Conservation (phyloP, 2,797 vertebrate species). For the Steatocranus sp. region DNA sequence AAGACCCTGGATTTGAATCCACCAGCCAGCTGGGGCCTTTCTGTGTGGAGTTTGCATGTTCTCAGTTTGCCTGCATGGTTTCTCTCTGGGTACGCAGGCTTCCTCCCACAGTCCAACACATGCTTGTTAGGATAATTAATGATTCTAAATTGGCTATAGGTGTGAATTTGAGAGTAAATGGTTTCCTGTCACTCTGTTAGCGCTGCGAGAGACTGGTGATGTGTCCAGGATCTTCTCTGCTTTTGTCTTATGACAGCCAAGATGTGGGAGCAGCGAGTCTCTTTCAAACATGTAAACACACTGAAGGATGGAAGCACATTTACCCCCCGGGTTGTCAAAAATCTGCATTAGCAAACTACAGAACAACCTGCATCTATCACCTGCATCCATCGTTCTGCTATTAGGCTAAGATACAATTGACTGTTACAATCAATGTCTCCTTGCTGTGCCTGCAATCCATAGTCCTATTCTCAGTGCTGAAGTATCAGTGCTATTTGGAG, state of each 20-base stretch:
- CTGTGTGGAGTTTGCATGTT: neutral
- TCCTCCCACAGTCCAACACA: neutral
- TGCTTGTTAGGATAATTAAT: neutral
- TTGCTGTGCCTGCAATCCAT: neutral
- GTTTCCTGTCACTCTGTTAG: neutral
- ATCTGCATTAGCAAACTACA: neutral
- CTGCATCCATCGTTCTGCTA: neutral
- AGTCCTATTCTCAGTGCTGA: neutral
- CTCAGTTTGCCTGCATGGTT: neutral
- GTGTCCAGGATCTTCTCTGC: neutral
- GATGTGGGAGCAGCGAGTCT: neutral
- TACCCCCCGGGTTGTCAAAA: neutral
- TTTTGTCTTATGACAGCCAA: neutral
- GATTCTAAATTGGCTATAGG: neutral
- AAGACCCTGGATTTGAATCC: neutral
- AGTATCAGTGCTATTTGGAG: neutral
- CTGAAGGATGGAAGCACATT: neutral
- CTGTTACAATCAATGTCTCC: neutral
- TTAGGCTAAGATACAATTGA: neutral
- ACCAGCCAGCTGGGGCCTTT: neutral
- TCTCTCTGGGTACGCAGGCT: neutral
- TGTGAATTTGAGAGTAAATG: neutral
- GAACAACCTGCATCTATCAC: neutral
- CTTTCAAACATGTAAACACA: neutral
- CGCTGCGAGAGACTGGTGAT: neutral